Evolutionary conservation across 2,888 invertebrate species (phyloP), one percentile per base, ranked within the genome.

Genomic region (Graphium colonna): DNA sequence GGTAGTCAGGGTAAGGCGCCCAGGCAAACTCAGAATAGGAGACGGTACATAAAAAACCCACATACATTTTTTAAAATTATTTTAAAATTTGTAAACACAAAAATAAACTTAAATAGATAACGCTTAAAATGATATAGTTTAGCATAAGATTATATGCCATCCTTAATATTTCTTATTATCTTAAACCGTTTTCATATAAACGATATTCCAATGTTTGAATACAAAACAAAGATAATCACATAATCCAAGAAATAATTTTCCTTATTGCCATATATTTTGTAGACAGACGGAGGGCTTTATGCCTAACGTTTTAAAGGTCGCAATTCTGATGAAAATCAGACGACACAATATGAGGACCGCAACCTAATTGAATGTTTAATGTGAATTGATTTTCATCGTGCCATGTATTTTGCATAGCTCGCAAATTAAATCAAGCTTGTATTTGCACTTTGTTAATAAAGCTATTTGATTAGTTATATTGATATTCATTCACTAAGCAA

Each of bases 311-410:
- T 51, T 36, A 16, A 49, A 49, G 49, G 49, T 54, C 54, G 38
- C 49, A 41, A 49, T 56, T 52, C 36, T 49, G 40, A 56, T 56
- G 52, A 40, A 56, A 56, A 56, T 56, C 48, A 52, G 56, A 10
- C 44, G 40, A 54, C 54, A 54, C 52, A 56, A 48, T 49, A 40
- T 45, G 48, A 51, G 42, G 52, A 56, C 43, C 51, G 56, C 52
- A 48, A 47, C 42, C 51, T 47, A 46, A 16, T 42, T 46, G 48
- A 56, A 56, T 56, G 41, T 52, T 52, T 52, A 56, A 56, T 52
- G 52, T 17, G 47, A 49, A 56, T 56, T 49, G 56, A 56, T 56
- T 56, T 56, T 52, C 49, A 52, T 56, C 49, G 33, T 26, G 44
- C 48, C 9, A 49, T 56, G 42, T 15, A 43, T 36, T 48, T 45